A percentile compares a stretch with the other conserved stretches of the same genome.
phyloP scores from a whole-genome alignment of 2,888 invertebrate genomes.

The Elmis aenea region DNA sequence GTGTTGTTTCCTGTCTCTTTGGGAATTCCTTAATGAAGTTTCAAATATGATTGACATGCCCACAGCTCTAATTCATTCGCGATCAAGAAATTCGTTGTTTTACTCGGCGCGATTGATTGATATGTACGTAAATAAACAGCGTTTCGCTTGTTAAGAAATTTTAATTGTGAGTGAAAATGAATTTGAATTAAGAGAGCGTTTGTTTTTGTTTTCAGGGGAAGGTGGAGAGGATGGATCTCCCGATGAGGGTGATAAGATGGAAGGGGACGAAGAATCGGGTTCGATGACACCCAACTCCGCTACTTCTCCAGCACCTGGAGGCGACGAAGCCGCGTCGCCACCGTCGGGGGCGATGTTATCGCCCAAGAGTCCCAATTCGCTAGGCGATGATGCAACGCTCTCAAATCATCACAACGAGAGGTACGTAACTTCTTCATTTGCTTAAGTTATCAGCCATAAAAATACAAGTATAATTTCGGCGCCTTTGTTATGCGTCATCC shows the following conservation, averaged over 20 bases:
- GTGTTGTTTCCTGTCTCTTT: slow-evolving; percentile 22
- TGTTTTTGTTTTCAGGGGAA: no score
- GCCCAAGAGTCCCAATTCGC: slow-evolving; percentile 40
- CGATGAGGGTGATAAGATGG: slow-evolving; percentile 46
- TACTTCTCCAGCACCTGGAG: slow-evolving; percentile 41
- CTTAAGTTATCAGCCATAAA: no score
- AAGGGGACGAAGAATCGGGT: slow-evolving; percentile 46
- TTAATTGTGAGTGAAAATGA: no score
- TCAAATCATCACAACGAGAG: slow-evolving; percentile 32
- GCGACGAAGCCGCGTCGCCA: slow-evolving; percentile 41
- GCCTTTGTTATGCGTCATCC: no score
- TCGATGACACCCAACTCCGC: slow-evolving; percentile 46
- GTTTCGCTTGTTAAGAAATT: no score
- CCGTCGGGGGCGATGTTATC: slow-evolving; percentile 40
- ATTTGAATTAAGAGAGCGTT: no score
- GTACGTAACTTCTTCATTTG: slow-evolving; percentile 25
- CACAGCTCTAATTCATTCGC: no score
- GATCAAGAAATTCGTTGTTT: no score
- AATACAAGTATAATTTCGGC: no score
- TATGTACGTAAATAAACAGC: no score
- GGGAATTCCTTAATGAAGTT: slow-evolving; percentile 23
- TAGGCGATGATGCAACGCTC: slow-evolving; percentile 33
- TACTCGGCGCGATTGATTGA: no score
- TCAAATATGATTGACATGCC: slow-evolving; percentile 20
- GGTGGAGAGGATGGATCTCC: slow-evolving; percentile 49